Evolutionary conservation across 2,113 vertebrate genomes (phyloP).

Genomic region (Ifrita kowaldi): DNA sequence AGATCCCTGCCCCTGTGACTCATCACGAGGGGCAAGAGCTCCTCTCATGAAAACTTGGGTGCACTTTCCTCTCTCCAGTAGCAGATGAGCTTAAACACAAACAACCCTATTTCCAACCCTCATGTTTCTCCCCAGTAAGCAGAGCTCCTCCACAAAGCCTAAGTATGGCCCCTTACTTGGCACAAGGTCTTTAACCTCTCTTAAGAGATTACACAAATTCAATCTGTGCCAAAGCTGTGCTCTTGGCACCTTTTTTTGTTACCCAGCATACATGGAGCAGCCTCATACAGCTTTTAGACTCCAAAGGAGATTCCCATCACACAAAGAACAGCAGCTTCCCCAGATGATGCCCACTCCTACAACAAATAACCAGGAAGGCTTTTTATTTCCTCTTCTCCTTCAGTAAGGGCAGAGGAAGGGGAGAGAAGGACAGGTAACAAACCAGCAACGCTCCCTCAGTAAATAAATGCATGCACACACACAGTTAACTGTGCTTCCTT

Average conservation of each 20-base stretch:
- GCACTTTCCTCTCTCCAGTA: background rate
- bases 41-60: background rate
- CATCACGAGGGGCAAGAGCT: background rate
- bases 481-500: background rate
- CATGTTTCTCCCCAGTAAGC: background rate
- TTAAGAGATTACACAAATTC: background rate
- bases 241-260: background rate
- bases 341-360: background rate
- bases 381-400: background rate
- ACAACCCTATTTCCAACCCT: background rate
- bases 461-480: background rate
- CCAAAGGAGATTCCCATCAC: background rate
- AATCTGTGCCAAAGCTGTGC: background rate
- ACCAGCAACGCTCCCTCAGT: background rate
- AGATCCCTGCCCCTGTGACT: background rate
- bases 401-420: background rate
- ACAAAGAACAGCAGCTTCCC: background rate
- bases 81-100: background rate
- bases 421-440: background rate
- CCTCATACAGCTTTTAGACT: background rate
- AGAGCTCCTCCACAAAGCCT: background rate
- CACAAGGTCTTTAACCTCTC: background rate
- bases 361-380: background rate
- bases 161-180: background rate
- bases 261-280: background rate